phyloP scores from a whole-genome alignment of 2,888 invertebrate genomes.

The Xestia sexstrigata region DNA sequence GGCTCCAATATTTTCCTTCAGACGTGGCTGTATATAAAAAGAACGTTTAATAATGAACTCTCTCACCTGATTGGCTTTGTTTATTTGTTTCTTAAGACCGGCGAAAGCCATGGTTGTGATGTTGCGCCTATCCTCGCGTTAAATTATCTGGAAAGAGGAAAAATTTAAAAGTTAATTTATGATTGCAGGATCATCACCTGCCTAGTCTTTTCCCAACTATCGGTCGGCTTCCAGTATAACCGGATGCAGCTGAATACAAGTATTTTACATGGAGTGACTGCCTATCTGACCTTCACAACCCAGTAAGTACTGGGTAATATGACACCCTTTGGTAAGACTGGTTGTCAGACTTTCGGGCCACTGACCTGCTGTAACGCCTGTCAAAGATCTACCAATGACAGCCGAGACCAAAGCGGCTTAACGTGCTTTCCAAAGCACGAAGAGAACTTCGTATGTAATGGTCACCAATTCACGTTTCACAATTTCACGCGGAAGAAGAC shows the following conservation, averaged over 20 bases:
- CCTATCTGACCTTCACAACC: not conserved
- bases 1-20: slow-evolving; percentile 61
- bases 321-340: not conserved
- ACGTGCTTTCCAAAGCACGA: not conserved
- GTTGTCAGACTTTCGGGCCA: not conserved
- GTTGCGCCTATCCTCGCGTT: slow-evolving; percentile 70
- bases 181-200: not conserved
- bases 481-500: too few relatives aligned
- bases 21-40: slow-evolving; percentile 50
- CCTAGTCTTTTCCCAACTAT: not conserved
- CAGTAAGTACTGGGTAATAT: not conserved
- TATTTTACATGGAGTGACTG: not conserved
- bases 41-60: slow-evolving; percentile 53
- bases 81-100: slow-evolving; percentile 99
- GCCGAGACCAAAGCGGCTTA: not conserved
- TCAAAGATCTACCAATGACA: not conserved
- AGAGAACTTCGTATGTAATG: not conserved
- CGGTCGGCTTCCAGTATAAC: not conserved
- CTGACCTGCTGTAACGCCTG: not conserved
- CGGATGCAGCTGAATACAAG: too few relatives aligned
- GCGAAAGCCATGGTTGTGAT: slow-evolving; percentile 97
- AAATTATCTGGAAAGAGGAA: slow-evolving; percentile 75
- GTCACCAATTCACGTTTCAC: not conserved
- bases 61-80: slow-evolving; percentile 99
- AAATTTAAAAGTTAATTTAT: slow-evolving; percentile 3